These are phyloP conservation scores for Ivindomyrus marchei DNA, from an alignment of 2,113 vertebrate genomes.

Conservation along the genomic window DNA sequence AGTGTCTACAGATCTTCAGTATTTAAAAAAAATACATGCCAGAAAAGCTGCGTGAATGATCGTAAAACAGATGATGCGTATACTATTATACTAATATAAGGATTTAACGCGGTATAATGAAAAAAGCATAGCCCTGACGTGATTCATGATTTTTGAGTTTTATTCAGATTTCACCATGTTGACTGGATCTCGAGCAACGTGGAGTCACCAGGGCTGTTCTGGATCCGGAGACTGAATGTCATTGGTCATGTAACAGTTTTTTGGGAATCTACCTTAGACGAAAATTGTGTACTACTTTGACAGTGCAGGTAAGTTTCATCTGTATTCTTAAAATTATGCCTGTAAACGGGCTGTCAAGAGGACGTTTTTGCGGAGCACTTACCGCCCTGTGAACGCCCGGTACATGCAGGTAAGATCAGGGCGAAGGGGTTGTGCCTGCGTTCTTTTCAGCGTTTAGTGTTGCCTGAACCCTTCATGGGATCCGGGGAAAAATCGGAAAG, in stretches of 20 bases:
- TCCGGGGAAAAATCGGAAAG: background rate
- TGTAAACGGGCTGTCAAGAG: background rate
- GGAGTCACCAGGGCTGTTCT: background rate
- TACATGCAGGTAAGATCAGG: background rate
- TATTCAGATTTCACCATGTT: background rate
- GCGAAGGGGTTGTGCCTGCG: background rate
- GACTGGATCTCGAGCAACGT: background rate
- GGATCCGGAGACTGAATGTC: background rate
- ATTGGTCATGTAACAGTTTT: background rate
- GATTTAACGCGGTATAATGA: background rate
- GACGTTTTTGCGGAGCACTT: background rate
- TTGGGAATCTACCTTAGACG: background rate
- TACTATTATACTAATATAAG: background rate
- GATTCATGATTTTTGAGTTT: constrained; percentile 6
- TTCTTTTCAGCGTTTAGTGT: background rate
- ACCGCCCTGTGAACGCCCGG: background rate
- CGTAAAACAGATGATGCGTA: background rate
- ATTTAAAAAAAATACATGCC: background rate
- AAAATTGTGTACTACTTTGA: background rate
- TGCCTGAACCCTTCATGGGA: background rate
- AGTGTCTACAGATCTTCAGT: background rate
- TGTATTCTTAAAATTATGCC: background rate
- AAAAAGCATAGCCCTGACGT: background rate
- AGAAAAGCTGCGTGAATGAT: background rate
- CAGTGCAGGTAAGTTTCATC: background rate